Conservation (phyloP, 1,140 invertebrate species). For the Holcopasites calliopsidis region DNA sequence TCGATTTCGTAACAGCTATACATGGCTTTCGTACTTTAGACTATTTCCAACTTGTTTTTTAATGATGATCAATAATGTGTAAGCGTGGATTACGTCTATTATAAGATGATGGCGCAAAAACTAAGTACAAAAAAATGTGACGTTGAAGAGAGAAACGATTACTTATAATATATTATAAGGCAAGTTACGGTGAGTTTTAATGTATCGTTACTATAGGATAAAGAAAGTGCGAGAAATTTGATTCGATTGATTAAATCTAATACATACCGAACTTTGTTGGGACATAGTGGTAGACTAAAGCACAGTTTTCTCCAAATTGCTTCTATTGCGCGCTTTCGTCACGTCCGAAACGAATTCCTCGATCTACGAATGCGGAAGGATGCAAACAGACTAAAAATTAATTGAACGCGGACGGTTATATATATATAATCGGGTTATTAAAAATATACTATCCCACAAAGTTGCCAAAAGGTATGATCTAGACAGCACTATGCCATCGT, state of each 20-base stretch:
- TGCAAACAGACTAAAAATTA: constrained; percentile 17
- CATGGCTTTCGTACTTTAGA: not conserved
- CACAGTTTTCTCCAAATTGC: not conserved
- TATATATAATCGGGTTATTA: constrained; percentile 61
- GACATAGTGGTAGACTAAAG: constrained; percentile 46
- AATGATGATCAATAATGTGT: not conserved
- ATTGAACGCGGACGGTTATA: constrained; percentile 37
- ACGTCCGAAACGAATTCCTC: not conserved
- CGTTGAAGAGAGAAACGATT: too few species aligned
- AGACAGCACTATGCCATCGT: constrained; percentile 57
- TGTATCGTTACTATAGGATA: too few species aligned
- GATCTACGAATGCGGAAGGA: not conserved
- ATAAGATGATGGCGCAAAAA: not conserved
- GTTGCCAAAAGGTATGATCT: constrained; percentile 69
- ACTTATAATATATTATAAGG: too few species aligned
- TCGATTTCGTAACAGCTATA: constrained; percentile 1
- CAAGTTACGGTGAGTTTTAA: too few species aligned
- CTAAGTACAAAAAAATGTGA: not conserved
- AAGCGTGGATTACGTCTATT: not conserved
- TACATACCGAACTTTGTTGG: constrained; percentile 49
- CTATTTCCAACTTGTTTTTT: not conserved
- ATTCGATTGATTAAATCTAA: not conserved
- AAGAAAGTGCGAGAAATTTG: not conserved
- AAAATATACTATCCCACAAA: constrained; percentile 62
- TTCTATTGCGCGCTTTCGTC: not conserved